A percentile compares a stretch with the other conserved stretches of the same genome.
Conservation (phyloP, 2,888 invertebrate species). For the Polydrusus pterygomalis region DNA sequence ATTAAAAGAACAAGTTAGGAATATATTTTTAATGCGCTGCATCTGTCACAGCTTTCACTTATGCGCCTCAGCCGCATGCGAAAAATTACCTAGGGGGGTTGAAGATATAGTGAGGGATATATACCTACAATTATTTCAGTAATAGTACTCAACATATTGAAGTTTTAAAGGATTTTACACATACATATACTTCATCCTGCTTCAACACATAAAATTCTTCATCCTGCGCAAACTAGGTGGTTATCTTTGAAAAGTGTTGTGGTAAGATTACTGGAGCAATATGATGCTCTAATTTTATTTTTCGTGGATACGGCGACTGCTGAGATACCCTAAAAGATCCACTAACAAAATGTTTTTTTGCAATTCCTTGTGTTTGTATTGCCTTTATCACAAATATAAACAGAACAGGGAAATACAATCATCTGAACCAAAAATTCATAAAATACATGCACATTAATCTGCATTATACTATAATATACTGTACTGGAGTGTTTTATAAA, state of each 20-base stretch:
- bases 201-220: slow-evolving; percentile 17
- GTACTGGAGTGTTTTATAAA: slow-evolving; percentile 28
- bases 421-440: slow-evolving; percentile 19
- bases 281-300: slow-evolving; percentile 10
- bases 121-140: slow-evolving; percentile 12
- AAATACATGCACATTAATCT: slow-evolving; percentile 7
- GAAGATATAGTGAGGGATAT: slow-evolving; percentile 9
- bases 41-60: slow-evolving; percentile 16
- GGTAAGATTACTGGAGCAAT: slow-evolving; percentile 9
- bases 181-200: too few species aligned
- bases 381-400: slow-evolving; percentile 14
- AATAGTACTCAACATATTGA: slow-evolving; percentile 1
- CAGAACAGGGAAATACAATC: slow-evolving; percentile 26
- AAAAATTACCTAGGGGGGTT: slow-evolving; percentile 6
- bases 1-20: not conserved
- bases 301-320: slow-evolving; percentile 1
- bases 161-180: not conserved
- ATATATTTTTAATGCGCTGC: slow-evolving; percentile 5
- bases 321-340: slow-evolving; percentile 7
- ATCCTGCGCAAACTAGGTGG: slow-evolving; percentile 11
- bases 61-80: slow-evolving; percentile 11
- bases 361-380: slow-evolving; percentile 15
- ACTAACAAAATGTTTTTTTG: slow-evolving; percentile 5
- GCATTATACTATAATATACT: slow-evolving; percentile 5
- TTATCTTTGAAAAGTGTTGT: slow-evolving; percentile 4